These are phyloP conservation scores for Pleuronectes platessa DNA, from an alignment of 2,113 vertebrate species.

Conservation along the genomic window DNA sequence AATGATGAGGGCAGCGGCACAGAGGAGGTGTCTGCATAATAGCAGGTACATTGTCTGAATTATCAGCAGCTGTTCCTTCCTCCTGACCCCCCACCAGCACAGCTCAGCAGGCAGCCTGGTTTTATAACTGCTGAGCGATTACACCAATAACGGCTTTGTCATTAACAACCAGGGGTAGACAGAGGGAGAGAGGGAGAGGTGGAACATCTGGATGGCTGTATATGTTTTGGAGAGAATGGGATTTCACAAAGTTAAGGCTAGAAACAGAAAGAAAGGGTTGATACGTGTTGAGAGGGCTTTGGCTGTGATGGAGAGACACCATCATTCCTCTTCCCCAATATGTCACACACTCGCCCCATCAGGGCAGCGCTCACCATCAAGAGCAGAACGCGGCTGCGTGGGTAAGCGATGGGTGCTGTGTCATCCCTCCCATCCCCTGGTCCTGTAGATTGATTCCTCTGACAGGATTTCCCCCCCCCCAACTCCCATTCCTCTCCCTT, in stretches of 20 bases:
- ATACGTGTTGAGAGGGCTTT: constrained; percentile 37
- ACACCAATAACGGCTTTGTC: constrained; percentile 42
- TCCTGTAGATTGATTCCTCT: constrained; percentile 63
- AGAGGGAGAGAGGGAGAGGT: background rate
- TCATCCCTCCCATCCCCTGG: constrained; percentile 30
- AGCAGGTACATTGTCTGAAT: constrained; percentile 39
- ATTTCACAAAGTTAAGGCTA: constrained; percentile 21
- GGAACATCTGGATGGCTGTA: background rate
- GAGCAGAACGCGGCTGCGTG: constrained; percentile 20
- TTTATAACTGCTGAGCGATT: constrained; percentile 53
- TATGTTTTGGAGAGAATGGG: background rate
- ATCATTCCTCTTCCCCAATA: constrained; percentile 42
- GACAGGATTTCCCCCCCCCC: constrained; percentile 1
- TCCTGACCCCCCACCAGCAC: background rate
- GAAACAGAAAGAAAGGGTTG: constrained; percentile 1
- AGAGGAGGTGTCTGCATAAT: constrained; percentile 21
- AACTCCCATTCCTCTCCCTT: too few species aligned
- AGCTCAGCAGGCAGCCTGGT: constrained; percentile 32
- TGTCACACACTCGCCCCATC: constrained; percentile 59
- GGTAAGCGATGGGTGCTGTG: constrained; percentile 39
- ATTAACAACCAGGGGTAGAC: constrained; percentile 29
- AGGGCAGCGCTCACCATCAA: constrained; percentile 49
- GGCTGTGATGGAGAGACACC: constrained; percentile 57
- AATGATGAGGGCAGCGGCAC: constrained; percentile 19
- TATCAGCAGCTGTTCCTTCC: constrained; percentile 49